Evolutionary conservation across 2,888 invertebrate genomes (phyloP).

Genomic region (Glyphotaelius pellucidus): DNA sequence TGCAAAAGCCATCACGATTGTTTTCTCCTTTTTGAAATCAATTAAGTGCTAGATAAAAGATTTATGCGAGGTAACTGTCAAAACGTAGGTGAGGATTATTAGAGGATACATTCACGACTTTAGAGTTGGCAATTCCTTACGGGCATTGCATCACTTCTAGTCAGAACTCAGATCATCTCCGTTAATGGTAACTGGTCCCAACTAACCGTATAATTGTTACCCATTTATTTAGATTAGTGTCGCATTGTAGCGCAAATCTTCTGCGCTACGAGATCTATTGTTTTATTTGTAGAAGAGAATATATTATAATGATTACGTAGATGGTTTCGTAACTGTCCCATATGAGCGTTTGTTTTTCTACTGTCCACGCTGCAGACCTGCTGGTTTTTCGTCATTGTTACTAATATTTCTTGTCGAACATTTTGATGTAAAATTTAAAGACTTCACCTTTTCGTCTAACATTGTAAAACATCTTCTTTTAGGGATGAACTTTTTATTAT

Average conservation of each 20-base stretch:
- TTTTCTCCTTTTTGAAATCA: slow-evolving; percentile 17
- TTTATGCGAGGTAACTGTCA: slow-evolving; percentile 12
- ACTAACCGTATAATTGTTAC: slow-evolving; percentile 24
- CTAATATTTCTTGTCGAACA: background rate
- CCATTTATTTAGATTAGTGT: slow-evolving; percentile 37
- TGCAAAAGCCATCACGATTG: background rate
- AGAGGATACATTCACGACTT: slow-evolving; percentile 8
- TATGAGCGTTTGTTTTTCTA: background rate
- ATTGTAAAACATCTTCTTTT: background rate
- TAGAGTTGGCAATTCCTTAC: background rate
- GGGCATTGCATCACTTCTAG: background rate
- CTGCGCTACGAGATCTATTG: slow-evolving; percentile 1
- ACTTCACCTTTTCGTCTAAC: background rate
- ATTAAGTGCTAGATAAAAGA: background rate
- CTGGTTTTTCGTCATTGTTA: background rate
- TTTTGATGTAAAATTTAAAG: background rate
- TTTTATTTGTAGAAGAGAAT: background rate
- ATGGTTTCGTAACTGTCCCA: background rate
- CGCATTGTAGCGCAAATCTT: background rate
- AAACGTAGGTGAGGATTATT: slow-evolving; percentile 29
- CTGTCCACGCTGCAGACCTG: background rate
- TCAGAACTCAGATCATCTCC: background rate
- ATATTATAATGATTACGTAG: background rate
- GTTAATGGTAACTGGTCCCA: background rate
- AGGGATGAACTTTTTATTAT: background rate